Base-by-base conservation (phyloP, 2,113 vertebrate species). In the Percopsis transmontana region DNA sequence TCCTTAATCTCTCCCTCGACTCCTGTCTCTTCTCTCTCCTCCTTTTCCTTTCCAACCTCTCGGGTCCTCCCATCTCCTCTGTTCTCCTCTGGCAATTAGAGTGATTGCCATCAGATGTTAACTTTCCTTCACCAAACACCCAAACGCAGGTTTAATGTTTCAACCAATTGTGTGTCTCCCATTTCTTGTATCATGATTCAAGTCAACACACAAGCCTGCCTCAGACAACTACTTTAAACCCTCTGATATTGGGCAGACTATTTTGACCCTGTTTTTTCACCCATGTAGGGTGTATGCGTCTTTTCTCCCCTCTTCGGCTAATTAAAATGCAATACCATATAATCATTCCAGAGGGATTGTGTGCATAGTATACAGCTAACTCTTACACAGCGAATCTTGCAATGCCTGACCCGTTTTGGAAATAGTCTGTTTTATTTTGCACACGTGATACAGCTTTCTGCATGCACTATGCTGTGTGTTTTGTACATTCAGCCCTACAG, bases 351-450 rank as follows among this genome's bases (percentile, higher is more conserved):
- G 51, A 48, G 62, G 67, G 18, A 67, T 69, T 39, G 27, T 53
- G 41, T 38, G n/a, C n/a, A n/a, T n/a, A n/a, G n/a, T 33, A 33
- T 33, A 33, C 27, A 33, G 19, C 47, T 55, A 54, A 6, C 50
- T 51, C 9, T 19, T 9, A 20, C 50, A 39, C n/a, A 18, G 38
- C 58, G 24, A 60, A 66, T 27, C 61, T 56, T 2, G 52, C 45
- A 19, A 19, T 16, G n/a, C 27, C 19, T 73, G 66, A 81, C 72
- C 75, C 62, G 72, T 42, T 81, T 75, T 66, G 18, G 24, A 5
- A 44, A 59, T 12, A 62, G 54, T 61, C 23, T 60, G 54, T 50
- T 71, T 58, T 59, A 27, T 33, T 59, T 68, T 67, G 70, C 18
- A 41, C 27, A 62, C 44, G 20, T 58, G 18, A 67, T n/a, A n/a